These are phyloP conservation scores for Belgica antarctica DNA, from an alignment of 2,888 invertebrate species.

Conservation along the genomic window DNA sequence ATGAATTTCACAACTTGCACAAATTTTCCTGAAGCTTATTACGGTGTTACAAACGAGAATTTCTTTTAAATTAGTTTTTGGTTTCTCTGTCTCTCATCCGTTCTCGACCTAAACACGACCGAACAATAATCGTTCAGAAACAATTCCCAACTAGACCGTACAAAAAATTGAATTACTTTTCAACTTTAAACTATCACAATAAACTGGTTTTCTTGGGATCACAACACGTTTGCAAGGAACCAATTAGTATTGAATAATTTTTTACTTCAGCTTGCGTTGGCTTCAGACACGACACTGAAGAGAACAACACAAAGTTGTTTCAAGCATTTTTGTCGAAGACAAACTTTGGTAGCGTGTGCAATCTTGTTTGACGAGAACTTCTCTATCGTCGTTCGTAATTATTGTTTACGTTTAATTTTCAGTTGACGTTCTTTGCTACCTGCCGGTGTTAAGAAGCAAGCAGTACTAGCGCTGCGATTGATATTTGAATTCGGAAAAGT, in stretches of 20 bases:
- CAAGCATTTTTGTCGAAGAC: background rate
- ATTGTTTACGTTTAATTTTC: slow-evolving; percentile 2
- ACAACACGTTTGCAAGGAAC: background rate
- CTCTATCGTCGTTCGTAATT: background rate
- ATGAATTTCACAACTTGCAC: slow-evolving; percentile 12
- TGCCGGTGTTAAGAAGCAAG: no score
- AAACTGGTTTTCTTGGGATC: background rate
- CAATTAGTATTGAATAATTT: background rate
- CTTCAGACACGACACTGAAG: slow-evolving; percentile 22
- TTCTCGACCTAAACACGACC: background rate
- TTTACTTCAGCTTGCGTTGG: slow-evolving; percentile 30
- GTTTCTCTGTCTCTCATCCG: background rate
- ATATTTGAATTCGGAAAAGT: no score
- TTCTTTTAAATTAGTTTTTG: slow-evolving; percentile 10
- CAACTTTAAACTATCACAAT: background rate
- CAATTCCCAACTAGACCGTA: background rate
- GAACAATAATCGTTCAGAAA: background rate
- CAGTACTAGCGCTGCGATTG: no score
- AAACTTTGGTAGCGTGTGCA: slow-evolving; percentile 31
- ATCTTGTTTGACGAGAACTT: slow-evolving; percentile 15
- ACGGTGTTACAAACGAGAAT: background rate
- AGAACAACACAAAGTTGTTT: background rate
- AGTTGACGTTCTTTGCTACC: background rate
- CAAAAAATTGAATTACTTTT: slow-evolving; percentile 11
- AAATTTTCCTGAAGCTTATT: background rate